Percentiles rank a stretch among this genome's conserved stretches.
Evolutionary conservation across 2,113 vertebrate genomes (phyloP).

Genomic region (Tupaia chinensis): DNA sequence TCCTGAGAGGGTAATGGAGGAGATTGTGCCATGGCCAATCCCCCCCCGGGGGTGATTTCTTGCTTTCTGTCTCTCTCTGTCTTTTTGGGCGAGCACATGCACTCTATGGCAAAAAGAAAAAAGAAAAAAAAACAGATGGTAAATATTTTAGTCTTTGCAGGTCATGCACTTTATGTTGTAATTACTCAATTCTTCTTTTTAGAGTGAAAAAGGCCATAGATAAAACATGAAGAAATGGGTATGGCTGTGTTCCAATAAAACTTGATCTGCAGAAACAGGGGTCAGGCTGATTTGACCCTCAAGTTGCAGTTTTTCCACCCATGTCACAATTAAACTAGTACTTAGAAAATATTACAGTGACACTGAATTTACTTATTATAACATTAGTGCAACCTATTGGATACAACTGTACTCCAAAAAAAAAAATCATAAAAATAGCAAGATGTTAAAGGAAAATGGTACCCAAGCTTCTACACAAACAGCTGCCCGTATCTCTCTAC

Average conservation of each 20-base stretch:
- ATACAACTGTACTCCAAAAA: neutral
- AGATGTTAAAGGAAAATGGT: neutral
- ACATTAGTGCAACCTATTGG: neutral
- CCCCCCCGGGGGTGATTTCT: too few species aligned
- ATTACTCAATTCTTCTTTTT: neutral
- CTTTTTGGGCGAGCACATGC: too few species aligned
- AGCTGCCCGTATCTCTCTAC: neutral
- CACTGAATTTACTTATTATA: constrained; percentile 12
- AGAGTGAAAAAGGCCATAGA: neutral
- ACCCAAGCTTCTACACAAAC: neutral
- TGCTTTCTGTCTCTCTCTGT: too few species aligned
- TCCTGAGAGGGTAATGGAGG: too few species aligned
- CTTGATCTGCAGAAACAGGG: neutral
- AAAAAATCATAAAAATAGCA: constrained; percentile 41
- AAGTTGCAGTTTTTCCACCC: neutral
- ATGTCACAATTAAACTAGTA: neutral
- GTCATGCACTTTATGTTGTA: neutral
- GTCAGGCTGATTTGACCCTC: neutral
- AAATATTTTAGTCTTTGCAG: constrained; percentile 27
- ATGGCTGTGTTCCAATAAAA: neutral
- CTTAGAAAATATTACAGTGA: neutral
- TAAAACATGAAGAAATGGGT: neutral
- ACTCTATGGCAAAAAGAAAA: too few species aligned
- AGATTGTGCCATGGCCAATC: too few species aligned
- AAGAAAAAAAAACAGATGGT: neutral